These are phyloP conservation scores for Dasysyrphus tricinctus DNA, from an alignment of 2,888 invertebrate genomes.

Conservation along the genomic window DNA sequence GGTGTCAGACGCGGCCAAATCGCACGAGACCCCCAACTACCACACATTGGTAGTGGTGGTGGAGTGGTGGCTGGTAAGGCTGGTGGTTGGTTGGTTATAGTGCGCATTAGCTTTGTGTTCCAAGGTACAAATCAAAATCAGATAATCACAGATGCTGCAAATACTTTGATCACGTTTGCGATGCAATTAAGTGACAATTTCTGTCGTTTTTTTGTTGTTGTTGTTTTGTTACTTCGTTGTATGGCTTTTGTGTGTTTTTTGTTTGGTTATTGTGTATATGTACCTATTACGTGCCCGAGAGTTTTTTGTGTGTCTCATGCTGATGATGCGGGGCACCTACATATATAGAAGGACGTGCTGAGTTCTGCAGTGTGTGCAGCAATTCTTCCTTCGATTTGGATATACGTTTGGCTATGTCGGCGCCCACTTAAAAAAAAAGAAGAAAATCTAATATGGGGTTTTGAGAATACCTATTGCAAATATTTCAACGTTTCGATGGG, in stretches of 20 bases:
- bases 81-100: conserved; percentile 41
- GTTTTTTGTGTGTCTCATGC: conserved; percentile 20
- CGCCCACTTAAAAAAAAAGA: conserved; percentile 44
- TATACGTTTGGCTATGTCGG: conserved; percentile 34
- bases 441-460: conserved; percentile 55
- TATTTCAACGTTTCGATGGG: not conserved
- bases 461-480: conserved; percentile 57
- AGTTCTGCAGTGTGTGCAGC: conserved; percentile 11
- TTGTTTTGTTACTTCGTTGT: conserved; percentile 37
- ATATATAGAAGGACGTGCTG: conserved; percentile 18
- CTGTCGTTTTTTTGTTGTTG: conserved; percentile 71
- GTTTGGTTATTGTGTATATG: conserved; percentile 50
- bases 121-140: conserved; percentile 77
- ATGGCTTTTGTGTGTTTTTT: conserved; percentile 53
- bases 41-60: not conserved
- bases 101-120: conserved; percentile 75
- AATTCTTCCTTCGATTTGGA: conserved; percentile 49
- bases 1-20: conserved; percentile 21
- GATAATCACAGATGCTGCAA: conserved; percentile 77
- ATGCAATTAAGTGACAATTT: conserved; percentile 83
- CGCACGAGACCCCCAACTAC: conserved; percentile 54
- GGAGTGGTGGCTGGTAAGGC: not conserved
- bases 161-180: conserved; percentile 82
- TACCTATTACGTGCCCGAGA: conserved; percentile 53
- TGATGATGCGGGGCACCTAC: not conserved